Evolutionary conservation across 2,888 invertebrate species (phyloP).

Genomic region (Drosophila peninsularis): DNA sequence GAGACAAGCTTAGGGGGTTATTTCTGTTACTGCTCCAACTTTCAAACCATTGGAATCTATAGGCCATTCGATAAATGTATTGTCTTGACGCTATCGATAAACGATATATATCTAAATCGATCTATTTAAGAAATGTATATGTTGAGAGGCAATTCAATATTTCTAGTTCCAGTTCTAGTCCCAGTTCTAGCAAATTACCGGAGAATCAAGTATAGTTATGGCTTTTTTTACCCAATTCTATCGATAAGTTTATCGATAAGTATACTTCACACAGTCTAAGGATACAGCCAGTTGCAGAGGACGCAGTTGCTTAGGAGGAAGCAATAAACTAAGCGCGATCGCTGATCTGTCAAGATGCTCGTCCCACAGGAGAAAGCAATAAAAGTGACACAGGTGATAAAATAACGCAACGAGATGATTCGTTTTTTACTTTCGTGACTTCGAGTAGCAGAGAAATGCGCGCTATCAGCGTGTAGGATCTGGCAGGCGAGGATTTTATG

Average conservation of each 20-base stretch:
- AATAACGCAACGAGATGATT: slow-evolving; percentile 82
- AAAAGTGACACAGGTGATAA: slow-evolving; percentile 81
- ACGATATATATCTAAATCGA: neutral
- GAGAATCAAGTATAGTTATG: too few relatives aligned
- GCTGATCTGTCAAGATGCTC: slow-evolving; percentile 72
- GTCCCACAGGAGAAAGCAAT: slow-evolving; percentile 65
- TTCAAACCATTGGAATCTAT: too few relatives aligned
- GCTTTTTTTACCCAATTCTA: too few relatives aligned
- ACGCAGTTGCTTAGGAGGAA: slow-evolving; percentile 59
- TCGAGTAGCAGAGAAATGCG: slow-evolving; percentile 66
- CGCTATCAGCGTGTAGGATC: slow-evolving; percentile 72
- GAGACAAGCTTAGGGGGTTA: too few relatives aligned
- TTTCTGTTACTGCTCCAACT: too few relatives aligned
- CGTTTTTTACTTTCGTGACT: slow-evolving; percentile 31
- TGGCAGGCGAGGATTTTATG: slow-evolving; percentile 61
- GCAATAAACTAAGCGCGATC: slow-evolving; percentile 79
- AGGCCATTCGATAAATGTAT: too few relatives aligned
- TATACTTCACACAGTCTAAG: too few relatives aligned
- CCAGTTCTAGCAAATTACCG: too few relatives aligned
- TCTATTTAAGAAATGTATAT: neutral
- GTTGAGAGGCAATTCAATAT: neutral
- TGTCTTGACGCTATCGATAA: too few relatives aligned
- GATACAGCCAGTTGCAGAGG: slow-evolving; percentile 5
- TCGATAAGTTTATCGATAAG: too few relatives aligned
- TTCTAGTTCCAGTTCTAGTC: slow-evolving; percentile 9